These are phyloP conservation scores for Agonopterix subpropinquella DNA, from an alignment of 2,888 invertebrate species.

Conservation along the genomic window DNA sequence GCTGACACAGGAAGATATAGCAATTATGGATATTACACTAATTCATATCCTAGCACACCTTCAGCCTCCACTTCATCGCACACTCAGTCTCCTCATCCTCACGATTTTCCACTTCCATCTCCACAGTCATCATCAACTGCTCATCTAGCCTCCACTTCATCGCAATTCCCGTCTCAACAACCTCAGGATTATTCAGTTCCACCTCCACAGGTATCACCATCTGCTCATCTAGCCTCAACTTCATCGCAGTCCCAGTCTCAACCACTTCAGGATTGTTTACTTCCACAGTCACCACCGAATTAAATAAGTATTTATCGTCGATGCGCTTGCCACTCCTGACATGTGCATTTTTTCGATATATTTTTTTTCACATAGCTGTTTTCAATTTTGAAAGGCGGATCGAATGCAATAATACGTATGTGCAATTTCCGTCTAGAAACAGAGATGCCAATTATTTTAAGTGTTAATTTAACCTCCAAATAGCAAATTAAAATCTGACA, in stretches of 20 bases:
- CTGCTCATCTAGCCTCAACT: conserved; percentile 13
- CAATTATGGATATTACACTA: conserved; percentile 19
- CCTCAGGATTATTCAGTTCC: conserved; percentile 8
- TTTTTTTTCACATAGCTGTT: no score
- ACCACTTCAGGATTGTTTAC: conserved; percentile 9
- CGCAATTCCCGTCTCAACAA: conserved; percentile 9
- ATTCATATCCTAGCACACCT: conserved; percentile 12
- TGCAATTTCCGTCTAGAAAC: no score
- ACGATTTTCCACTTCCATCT: conserved; percentile 2
- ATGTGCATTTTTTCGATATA: no score
- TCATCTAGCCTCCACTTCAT: conserved; percentile 12
- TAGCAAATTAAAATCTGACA: no score
- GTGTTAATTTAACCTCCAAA: no score
- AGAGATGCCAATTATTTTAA: no score
- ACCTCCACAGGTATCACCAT: conserved; percentile 8
- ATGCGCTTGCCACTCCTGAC: no score
- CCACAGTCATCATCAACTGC: conserved; percentile 9
- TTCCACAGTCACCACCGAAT: conserved; percentile 13
- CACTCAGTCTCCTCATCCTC: not conserved
- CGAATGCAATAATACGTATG: no score
- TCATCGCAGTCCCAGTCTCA: conserved; percentile 10
- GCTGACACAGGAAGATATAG: conserved; percentile 17
- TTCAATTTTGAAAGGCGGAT: no score
- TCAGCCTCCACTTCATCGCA: conserved; percentile 6
- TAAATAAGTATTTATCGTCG: conserved; percentile 14